Conservation (phyloP, 1,140 invertebrate species). For the Globodera ellingtonae region DNA sequence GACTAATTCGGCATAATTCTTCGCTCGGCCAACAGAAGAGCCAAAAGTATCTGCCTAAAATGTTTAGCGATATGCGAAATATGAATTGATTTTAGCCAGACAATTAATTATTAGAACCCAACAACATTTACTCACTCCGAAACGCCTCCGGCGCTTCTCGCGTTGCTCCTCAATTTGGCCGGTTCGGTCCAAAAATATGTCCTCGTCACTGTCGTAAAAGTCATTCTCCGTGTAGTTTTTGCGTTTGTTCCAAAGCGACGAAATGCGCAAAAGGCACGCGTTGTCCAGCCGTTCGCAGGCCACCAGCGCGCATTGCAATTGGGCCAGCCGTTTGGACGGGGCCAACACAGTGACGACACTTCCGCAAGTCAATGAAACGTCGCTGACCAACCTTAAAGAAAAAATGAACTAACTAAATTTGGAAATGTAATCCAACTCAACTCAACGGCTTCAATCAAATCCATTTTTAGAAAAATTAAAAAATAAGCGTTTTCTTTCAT, state of each 20-base stretch:
- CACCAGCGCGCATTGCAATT: constrained; percentile 33
- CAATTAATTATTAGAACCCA: no score
- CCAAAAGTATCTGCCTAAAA: neutral
- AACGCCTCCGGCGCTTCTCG: constrained; percentile 75
- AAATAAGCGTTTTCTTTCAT: neutral
- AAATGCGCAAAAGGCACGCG: constrained; percentile 33
- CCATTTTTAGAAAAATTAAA: neutral
- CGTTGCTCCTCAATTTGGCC: constrained; percentile 87
- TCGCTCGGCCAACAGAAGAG: constrained; percentile 5
- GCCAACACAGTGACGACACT: constrained; percentile 31
- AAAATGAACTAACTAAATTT: neutral
- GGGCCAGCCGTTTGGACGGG: constrained; percentile 26
- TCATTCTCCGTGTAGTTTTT: constrained; percentile 84
- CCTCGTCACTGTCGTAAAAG: constrained; percentile 95
- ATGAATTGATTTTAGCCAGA: no score
- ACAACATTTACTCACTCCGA: constrained; percentile 65
- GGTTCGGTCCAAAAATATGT: constrained; percentile 90
- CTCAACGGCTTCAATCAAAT: no score
- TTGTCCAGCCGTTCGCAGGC: constrained; percentile 40
- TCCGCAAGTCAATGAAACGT: constrained; percentile 31
- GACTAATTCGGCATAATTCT: constrained; percentile 35
- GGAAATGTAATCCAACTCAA: no score
- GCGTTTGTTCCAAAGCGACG: constrained; percentile 68
- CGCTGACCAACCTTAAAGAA: constrained; percentile 38
- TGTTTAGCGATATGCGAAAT: neutral